Base-by-base conservation (phyloP, 2,797 vertebrate genomes). In the Acanthornis magna region DNA sequence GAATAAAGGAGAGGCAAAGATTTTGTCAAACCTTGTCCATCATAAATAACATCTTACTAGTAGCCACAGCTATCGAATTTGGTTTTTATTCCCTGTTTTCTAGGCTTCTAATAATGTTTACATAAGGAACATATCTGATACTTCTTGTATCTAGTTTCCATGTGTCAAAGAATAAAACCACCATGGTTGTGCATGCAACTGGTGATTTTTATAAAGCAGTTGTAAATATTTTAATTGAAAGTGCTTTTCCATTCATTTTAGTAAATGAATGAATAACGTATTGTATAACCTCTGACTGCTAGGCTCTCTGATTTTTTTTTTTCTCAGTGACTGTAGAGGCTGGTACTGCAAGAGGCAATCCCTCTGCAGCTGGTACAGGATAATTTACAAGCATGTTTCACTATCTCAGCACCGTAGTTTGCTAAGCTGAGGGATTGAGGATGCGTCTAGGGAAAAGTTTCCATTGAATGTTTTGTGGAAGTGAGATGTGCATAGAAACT, bases 281-380 rank as follows among this genome's bases (percentile, higher is more conserved):
- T 98, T 98, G 98, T 98, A 95, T 94, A 93, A 95, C 95, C 88
- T 92, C 94, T 92, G 92, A 94, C 95, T 96, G 87, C 75, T 92
- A 60, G 88, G 93, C 96, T 97, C 96, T 98, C 97, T 98, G 95
- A 97, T 66, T 80, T 89, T 79, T 70, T 72, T 73, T 65, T 57
- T 51, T 38, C 91, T 94, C 96, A 97, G 98, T 97, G 98, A 97
- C 97, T 95, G n/a, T 97, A 98, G 98, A 98, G 98, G 81, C 98
- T 99, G 98, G 98, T 98, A 98, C 98, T 97, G 98, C 96, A 95
- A 97, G 98, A 98, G 97, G 92, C 97, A 53, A 94, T 96, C 96
- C 93, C 94, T 98, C 97, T 98, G 97, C 97, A 98, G 97, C 98
- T 98, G 98, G 97, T 95, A 97, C 96, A 96, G 97, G 97, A 96